These are phyloP conservation scores for Peromyscus aztecus DNA, from an alignment of 2,797 vertebrate species.

Conservation along the genomic window DNA sequence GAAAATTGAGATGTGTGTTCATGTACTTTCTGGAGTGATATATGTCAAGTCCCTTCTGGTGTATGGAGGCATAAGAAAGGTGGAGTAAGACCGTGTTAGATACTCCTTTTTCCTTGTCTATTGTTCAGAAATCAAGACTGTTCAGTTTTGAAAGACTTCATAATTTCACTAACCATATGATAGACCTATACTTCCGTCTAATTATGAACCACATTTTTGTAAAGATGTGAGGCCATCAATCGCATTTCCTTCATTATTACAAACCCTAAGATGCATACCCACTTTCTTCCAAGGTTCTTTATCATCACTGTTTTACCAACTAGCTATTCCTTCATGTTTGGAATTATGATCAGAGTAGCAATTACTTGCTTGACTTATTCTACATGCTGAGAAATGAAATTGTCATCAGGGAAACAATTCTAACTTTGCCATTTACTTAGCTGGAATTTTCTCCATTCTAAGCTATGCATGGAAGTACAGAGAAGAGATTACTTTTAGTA, in stretches of 20 bases:
- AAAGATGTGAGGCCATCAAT: constrained; percentile 42
- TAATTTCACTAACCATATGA: constrained; percentile 51
- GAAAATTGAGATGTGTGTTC: constrained; percentile 1
- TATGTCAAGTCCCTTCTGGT: constrained; percentile 14
- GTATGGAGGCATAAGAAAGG: background rate
- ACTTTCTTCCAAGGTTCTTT: constrained; percentile 58
- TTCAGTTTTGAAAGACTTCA: constrained; percentile 60
- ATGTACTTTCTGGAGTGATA: constrained; percentile 54
- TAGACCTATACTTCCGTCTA: constrained; percentile 43
- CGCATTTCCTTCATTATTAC: constrained; percentile 44
- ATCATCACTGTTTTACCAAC: constrained; percentile 49
- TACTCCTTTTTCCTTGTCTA: background rate
- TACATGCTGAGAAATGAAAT: constrained; percentile 64
- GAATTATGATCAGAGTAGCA: constrained; percentile 61
- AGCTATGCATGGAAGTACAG: constrained; percentile 60
- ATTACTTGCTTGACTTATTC: constrained; percentile 68
- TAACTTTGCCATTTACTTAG: constrained; percentile 55
- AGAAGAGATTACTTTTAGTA: constrained; percentile 47
- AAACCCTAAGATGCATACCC: constrained; percentile 44
- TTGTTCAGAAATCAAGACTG: constrained; percentile 20
- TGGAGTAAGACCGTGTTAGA: constrained; percentile 13
- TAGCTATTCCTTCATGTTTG: constrained; percentile 52
- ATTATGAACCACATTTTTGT: constrained; percentile 54
- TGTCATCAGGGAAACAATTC: constrained; percentile 70
- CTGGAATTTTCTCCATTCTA: constrained; percentile 26